Evolutionary conservation across 1,140 invertebrate genomes (phyloP), one percentile per base, ranked within the genome.

Genomic region (Diorhabda carinulata): DNA sequence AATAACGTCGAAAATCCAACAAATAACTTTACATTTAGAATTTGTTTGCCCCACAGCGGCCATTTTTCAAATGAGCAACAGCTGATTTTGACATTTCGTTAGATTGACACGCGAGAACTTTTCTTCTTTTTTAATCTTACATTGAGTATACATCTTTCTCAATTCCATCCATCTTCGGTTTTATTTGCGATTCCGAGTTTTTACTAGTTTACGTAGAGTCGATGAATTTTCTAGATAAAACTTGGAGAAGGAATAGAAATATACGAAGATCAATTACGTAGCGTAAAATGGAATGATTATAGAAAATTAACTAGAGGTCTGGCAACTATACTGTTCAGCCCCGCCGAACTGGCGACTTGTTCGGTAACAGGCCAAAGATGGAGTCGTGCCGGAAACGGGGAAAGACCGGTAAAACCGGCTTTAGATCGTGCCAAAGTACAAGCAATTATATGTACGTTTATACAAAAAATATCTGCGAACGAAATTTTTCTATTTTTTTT

Each of bases 351-450:
- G 75, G 89, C 89, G 43, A 90, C 88, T 25, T 90, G 88, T 79
- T 91, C 89, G 41, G 89, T 91, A 42, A 91, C 89, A 56, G 89
- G 89, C 9, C 89, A 91, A 81, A 85, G 89, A 71, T 91, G 89
- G 89, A 89, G 88, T 75, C 83, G 89, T 43, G 88, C 89, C 59
- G 88, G 89, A 25, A 88, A 86, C 70, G 88, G 87, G 64, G 86
- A 89, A 77, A 83, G 89, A 68, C 89, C 89, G 4, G 89, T 89
- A 61, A 91, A 91, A 80, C 89, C 89, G 59, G 89, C 89, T 60
- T 81, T 91, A 66, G 88, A 91, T 78, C 82, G 87, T 59, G 84
- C 87, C 79, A 87, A 90, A 79, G 89, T 91, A 40, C 88, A 90
- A 81, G 89, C 89, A 42, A 89, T 91, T 76, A 90, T 90, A 81